A percentile compares a stretch with the other conserved stretches of the same genome.
phyloP scores from a whole-genome alignment of 2,888 invertebrate genomes.

The Drosophila imparisetae region DNA sequence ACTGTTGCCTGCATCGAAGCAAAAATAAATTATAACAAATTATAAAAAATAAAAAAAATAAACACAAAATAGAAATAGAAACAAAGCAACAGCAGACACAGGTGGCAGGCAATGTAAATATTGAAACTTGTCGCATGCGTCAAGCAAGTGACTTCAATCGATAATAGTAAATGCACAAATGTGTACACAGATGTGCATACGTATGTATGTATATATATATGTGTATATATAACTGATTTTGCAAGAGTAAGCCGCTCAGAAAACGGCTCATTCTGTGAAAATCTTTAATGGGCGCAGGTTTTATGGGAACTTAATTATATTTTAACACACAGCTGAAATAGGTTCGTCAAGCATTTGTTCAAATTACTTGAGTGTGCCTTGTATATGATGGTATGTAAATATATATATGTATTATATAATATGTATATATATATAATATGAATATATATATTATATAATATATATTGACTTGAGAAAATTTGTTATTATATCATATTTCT shows the following conservation, averaged over 20 bases:
- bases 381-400: neutral
- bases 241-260: conserved; percentile 4
- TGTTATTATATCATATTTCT: neutral
- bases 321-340: conserved; percentile 16
- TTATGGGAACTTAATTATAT: conserved; percentile 2
- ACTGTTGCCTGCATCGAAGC: conserved; percentile 7
- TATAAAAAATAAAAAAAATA: conserved; percentile 7
- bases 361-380: no score
- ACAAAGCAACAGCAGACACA: conserved; percentile 9
- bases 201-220: conserved; percentile 5
- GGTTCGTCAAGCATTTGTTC: conserved; percentile 2
- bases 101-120: conserved; percentile 34
- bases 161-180: conserved; percentile 15
- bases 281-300: neutral
- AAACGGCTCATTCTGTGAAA: neutral
- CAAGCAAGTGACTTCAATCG: conserved; percentile 38
- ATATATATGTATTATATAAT: neutral
- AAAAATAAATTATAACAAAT: conserved; percentile 1
- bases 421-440: no score
- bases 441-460: neutral
- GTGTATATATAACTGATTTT: conserved; percentile 21
- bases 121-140: conserved; percentile 37
- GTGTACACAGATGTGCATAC: neutral
- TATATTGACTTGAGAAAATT: neutral
- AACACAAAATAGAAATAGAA: conserved; percentile 9